Evolutionary conservation across 2,888 invertebrate genomes (phyloP), one percentile per base, ranked within the genome.

Genomic region (Xylocampa areola): DNA sequence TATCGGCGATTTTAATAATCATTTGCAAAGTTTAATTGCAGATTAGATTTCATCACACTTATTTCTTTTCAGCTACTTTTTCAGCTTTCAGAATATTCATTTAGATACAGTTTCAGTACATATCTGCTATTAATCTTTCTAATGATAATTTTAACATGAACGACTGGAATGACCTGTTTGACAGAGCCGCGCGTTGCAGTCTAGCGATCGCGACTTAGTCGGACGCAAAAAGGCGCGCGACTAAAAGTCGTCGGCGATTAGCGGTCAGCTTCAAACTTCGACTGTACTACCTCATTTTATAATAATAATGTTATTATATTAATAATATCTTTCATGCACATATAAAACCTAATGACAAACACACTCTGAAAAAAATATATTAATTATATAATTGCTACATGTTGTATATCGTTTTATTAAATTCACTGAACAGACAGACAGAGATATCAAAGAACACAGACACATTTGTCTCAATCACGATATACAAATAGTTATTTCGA

Each of bases 291-390:
- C 74, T 80, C 77, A 76, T 55, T 76, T 70, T 80, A 73, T 78
- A 61, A 77, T 78, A 72, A 76, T 85, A 85, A 84, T 81, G 75
- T 81, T 84, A 80, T 79, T 80, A 75, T 83, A 81, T 79, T 80
- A 85, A 76, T 86, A 84, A 88, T 60, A 61, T 87, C 88, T 89
- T 92, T 91, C 94, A 94, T 94, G 94, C 94, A 94, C 94, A 94
- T 94, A 91, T 92, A 90, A 90, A 86, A 89, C 13, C 87, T 83
- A 88, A 90, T 88, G 92, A 92, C 94, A 92, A 92, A 92, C 94
- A 94, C 94, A 94, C 94, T 94, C 94, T 81, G 76, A 77, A 71
- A 71, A 32, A 72, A 70, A 70, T n/a, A 61, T 73, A 81, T 82
- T 73, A 77, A 79, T 82, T 78, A 71, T 79, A 66, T 61, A 70